Evolutionary conservation across 2,113 vertebrate species (phyloP), one percentile per base, ranked within the genome.

Genomic region (Rattus norvegicus): DNA sequence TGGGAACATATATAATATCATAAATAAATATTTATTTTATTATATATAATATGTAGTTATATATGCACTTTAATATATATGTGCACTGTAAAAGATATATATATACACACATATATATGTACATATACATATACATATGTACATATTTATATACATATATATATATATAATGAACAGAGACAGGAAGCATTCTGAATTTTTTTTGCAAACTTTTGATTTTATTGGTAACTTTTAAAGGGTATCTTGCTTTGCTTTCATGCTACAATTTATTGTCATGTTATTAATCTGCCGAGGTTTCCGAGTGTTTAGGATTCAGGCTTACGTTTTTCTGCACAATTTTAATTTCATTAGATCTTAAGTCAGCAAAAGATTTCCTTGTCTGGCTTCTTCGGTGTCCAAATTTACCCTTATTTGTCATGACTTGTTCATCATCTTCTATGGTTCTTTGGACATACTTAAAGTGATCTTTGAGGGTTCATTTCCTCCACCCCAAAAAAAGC

Each of bases 401-500:
- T 93, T 98, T 99, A 88, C 73, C 98, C 87, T 99, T 99, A 95
- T 98, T 98, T 95, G 97, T 98, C 95, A 99, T 93, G 33, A 99
- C 98, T 95, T 99, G 98, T 59, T 99, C 98, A 65, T 99, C 98
- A 22, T 98, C 98, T 91, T 98, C 98, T 94, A 99, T 98, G 72
- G 98, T 98, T 98, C 98, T 98, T 93, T 98, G 77, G 59, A 98
- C 97, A 1, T 98, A 98, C 73, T 98, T 99, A 98, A 99, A 99
- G 43, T 98, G 98, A 97, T 99, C 98, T 97, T 98, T 99, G 93
- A 99, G 98, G 26, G 98, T 98, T 93, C 97, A 95, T 98, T 99
- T 99, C 98, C 98, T 43, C 43, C 43, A 43, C 43, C 43, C 43
- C 43, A 43, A 43, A 99, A 98, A 95, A 99, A 98, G 92, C 98